Evolutionary conservation across 2,113 vertebrate species (phyloP).

Genomic region (Furnarius figulus): DNA sequence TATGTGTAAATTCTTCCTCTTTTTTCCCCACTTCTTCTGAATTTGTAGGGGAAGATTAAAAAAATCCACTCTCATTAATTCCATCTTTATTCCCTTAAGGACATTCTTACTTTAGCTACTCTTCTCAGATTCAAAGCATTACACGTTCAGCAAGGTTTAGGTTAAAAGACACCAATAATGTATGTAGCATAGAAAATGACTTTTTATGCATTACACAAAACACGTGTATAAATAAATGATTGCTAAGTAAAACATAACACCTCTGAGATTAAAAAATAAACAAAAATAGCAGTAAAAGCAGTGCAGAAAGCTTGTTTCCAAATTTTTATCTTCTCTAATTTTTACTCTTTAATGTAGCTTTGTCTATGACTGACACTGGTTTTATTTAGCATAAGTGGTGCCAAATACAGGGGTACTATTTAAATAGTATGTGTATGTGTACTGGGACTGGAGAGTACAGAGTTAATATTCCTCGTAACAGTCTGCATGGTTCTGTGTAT

Average conservation of each 20-base stretch:
- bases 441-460: not conserved
- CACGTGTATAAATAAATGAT: not conserved
- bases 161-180: not conserved
- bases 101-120: not conserved
- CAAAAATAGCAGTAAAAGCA: not conserved
- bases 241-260: not conserved
- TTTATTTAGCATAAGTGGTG: not conserved
- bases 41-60: not conserved
- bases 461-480: not conserved
- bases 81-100: not conserved
- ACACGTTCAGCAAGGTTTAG: not conserved
- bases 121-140: not conserved
- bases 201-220: not conserved
- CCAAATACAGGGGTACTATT: not conserved
- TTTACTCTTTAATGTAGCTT: not conserved
- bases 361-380: not conserved
- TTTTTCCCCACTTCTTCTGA: not conserved
- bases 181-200: not conserved
- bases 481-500: not conserved
- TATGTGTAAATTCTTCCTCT: not conserved
- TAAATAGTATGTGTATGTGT: not conserved
- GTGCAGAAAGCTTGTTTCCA: not conserved
- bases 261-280: not conserved
- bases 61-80: not conserved
- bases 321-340: not conserved